A percentile compares a stretch with the other conserved stretches of the same genome.
Conservation (phyloP, 1,140 invertebrate genomes). For the Drosophila elegans region DNA sequence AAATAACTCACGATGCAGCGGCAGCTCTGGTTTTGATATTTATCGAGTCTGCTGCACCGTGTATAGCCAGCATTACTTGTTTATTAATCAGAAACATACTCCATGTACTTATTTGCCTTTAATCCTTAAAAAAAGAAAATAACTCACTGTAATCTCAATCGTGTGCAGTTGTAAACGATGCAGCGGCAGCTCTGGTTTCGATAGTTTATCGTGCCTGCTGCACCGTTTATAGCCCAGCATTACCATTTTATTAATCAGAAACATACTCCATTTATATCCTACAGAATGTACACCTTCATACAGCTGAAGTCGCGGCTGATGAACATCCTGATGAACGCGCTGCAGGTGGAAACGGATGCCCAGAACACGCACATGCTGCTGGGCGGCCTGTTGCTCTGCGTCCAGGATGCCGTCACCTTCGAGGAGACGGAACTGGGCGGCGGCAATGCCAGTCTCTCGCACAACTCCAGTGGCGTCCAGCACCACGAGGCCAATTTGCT, state of each 20-base stretch:
- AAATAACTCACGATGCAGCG: no score
- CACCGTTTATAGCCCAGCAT: no score
- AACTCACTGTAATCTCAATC: no score
- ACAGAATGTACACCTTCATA: constrained; percentile 88
- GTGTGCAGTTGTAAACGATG: no score
- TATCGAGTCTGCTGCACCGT: no score
- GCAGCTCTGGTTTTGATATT: no score
- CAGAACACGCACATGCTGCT: constrained; percentile 96
- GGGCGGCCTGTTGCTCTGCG: constrained; percentile 91
- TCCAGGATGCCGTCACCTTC: constrained; percentile 92
- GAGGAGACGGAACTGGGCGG: constrained; percentile 88
- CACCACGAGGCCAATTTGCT: constrained; percentile 88
- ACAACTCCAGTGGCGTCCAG: constrained; percentile 83
- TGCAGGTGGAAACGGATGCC: constrained; percentile 94
- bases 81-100: no score
- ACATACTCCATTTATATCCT: neutral
- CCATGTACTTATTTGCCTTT: neutral
- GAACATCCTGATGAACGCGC: constrained; percentile 93
- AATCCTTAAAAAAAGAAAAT: constrained; percentile 83
- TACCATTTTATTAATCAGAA: no score
- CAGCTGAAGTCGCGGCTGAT: constrained; percentile 93
- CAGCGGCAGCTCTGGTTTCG: no score
- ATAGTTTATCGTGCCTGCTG: no score
- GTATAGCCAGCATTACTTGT: no score
- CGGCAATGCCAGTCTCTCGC: constrained; percentile 83